These are phyloP conservation scores for Channa argus DNA, from an alignment of 2,113 vertebrate genomes.

Conservation along the genomic window DNA sequence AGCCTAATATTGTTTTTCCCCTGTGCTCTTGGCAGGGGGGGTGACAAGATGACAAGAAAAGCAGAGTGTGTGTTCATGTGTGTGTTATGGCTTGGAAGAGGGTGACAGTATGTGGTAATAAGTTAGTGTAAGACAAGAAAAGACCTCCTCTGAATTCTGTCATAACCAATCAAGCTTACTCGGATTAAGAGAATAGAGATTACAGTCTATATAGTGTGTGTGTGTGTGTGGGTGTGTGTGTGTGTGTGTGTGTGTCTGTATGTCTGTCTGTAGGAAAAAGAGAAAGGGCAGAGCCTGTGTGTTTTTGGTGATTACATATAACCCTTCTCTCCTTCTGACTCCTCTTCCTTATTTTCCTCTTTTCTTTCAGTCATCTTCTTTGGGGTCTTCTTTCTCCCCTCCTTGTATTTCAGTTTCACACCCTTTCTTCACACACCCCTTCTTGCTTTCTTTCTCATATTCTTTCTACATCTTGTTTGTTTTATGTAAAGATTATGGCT, in stretches of 20 bases:
- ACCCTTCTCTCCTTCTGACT: constrained; percentile 1
- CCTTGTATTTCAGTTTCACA: not conserved
- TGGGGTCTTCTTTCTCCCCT: not conserved
- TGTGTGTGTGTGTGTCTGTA: not conserved
- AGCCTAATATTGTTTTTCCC: constrained; percentile 67
- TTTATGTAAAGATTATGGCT: not conserved
- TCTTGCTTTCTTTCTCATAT: not conserved
- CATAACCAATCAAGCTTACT: constrained; percentile 72
- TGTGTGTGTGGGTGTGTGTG: not conserved
- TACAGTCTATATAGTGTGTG: constrained; percentile 5
- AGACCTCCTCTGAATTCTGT: constrained; percentile 66
- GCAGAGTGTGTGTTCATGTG: constrained; percentile 21
- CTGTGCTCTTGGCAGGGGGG: constrained; percentile 61
- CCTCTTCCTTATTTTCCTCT: not conserved
- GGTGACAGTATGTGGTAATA: constrained; percentile 54
- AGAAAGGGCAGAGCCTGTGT: constrained; percentile 45
- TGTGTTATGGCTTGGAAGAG: constrained; percentile 4
- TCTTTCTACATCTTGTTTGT: not conserved
- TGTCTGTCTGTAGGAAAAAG: not conserved
- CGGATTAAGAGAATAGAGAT: constrained; percentile 64
- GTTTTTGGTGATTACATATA: constrained; percentile 36
- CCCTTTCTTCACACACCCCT: not conserved
- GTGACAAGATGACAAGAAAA: constrained; percentile 68
- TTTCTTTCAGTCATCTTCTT: not conserved
- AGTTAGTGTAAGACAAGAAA: constrained; percentile 66